Evolutionary conservation across 2,113 vertebrate species (phyloP), one percentile per base, ranked within the genome.

Genomic region (Calidris pygmaea): DNA sequence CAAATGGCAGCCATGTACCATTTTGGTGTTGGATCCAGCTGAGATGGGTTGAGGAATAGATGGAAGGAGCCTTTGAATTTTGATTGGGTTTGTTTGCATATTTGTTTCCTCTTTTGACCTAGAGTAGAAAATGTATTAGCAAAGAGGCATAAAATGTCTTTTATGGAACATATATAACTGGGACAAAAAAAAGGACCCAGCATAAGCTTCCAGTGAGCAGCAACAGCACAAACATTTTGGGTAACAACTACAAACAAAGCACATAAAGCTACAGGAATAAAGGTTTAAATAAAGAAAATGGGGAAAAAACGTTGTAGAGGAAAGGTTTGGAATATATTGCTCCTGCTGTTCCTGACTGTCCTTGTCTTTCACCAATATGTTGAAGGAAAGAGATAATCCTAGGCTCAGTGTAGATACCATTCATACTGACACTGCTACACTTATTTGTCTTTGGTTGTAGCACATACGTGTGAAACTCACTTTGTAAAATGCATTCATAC

Each of bases 101-200:
- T 94, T 77, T 87, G 4, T 80, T 96, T 93, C 84, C 29, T 55
- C n/a, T 65, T 91, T 84, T 91, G 70, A 75, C 73, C 19, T 52
- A 21, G 32, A 85, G 22, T 43, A 85, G 77, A 53, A 80, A 74
- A 83, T 56, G 24, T 79, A 39, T 77, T 95, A 60, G 41, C 30
- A 91, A 91, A 92, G 86, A 85, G n/a, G 3, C 23, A n/a, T 67
- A 3, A 72, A 67, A 12, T 71, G 9, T 60, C n/a, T 86, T 80
- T 84, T 89, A 34, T 24, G 80, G 34, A 77, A 75, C 20, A 4
- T 41, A 27, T 3, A 8, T 74, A 84, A 62, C 35, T 43, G 35
- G 34, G 30, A 52, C 34, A 47, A 90, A 84, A 74, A n/a, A 23
- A 79, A 41, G 13, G 14, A 76, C 4, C 4, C 43, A 53, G 21